Percentiles rank a stretch among this genome's conserved stretches.
phyloP scores from a whole-genome alignment of 2,797 vertebrate genomes.

The Taeniopygia guttata region DNA sequence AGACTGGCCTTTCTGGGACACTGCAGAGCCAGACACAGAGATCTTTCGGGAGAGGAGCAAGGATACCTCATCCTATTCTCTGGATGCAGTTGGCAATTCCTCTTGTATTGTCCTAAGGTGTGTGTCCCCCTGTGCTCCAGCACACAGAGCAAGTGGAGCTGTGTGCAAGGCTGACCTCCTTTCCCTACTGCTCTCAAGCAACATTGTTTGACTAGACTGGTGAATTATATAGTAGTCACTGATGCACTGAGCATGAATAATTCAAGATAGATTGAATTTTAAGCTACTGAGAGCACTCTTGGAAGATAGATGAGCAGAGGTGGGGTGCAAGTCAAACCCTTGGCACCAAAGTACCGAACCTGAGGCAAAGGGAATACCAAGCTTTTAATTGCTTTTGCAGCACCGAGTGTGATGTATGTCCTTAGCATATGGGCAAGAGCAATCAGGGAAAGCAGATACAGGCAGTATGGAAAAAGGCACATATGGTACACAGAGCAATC shows the following conservation, averaged over 20 bases:
- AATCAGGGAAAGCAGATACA: background rate
- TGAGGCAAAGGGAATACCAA: background rate
- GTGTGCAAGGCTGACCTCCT: conserved; percentile 2
- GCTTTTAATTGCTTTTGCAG: background rate
- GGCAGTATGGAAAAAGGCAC: background rate
- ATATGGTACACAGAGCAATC: background rate
- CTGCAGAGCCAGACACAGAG: background rate
- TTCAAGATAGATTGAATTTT: conserved; percentile 43
- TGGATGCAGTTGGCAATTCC: background rate
- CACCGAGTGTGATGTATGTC: background rate
- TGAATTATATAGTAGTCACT: conserved; percentile 32
- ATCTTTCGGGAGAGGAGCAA: background rate
- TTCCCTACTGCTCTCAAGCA: background rate
- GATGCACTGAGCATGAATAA: conserved; percentile 40
- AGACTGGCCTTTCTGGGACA: background rate
- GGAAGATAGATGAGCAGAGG: background rate
- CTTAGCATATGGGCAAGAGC: background rate
- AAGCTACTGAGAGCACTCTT: background rate
- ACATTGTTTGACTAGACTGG: background rate
- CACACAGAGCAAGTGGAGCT: background rate
- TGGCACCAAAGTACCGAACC: background rate
- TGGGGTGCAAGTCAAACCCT: background rate
- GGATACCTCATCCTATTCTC: background rate
- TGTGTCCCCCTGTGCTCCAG: background rate
- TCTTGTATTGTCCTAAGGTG: background rate